A percentile compares a stretch with the other conserved stretches of the same genome.
These are phyloP conservation scores for Marcusenius ussheri DNA, from an alignment of 2,113 vertebrate genomes.

Conservation along the genomic window DNA sequence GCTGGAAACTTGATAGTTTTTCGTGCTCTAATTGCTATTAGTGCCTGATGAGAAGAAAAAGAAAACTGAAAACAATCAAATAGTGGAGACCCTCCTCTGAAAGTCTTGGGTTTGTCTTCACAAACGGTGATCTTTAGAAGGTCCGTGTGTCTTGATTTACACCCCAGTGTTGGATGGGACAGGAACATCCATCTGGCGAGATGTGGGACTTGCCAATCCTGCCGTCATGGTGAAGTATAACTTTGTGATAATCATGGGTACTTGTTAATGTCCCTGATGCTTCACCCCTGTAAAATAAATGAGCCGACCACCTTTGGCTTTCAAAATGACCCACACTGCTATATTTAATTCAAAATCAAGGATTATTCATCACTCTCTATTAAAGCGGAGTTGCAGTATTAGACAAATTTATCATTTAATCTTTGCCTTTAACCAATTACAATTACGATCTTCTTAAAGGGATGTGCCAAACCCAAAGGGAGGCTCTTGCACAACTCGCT, in stretches of 20 bases:
- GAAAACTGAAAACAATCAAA: constrained; percentile 34
- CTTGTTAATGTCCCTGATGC: not conserved
- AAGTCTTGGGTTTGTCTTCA: not conserved
- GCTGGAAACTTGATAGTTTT: constrained; percentile 42
- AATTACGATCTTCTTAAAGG: not conserved
- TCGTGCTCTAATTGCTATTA: constrained; percentile 54
- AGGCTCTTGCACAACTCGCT: not conserved
- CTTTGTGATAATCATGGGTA: not conserved
- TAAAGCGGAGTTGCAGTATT: not conserved
- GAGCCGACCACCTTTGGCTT: not conserved
- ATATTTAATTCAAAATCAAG: not conserved
- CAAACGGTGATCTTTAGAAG: not conserved
- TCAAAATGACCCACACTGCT: not conserved
- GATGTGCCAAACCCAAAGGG: not conserved
- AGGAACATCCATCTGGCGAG: not conserved
- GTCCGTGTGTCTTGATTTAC: not conserved
- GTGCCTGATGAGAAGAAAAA: constrained; percentile 33
- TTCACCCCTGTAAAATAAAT: not conserved
- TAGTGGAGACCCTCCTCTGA: not conserved
- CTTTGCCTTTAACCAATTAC: not conserved
- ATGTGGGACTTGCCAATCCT: not conserved
- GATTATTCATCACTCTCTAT: not conserved
- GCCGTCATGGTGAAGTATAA: not conserved
- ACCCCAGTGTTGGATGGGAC: not conserved
- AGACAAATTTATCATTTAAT: not conserved